These are phyloP conservation scores for Macropus fuliginosus DNA, from an alignment of 2,797 vertebrate species.

Conservation along the genomic window DNA sequence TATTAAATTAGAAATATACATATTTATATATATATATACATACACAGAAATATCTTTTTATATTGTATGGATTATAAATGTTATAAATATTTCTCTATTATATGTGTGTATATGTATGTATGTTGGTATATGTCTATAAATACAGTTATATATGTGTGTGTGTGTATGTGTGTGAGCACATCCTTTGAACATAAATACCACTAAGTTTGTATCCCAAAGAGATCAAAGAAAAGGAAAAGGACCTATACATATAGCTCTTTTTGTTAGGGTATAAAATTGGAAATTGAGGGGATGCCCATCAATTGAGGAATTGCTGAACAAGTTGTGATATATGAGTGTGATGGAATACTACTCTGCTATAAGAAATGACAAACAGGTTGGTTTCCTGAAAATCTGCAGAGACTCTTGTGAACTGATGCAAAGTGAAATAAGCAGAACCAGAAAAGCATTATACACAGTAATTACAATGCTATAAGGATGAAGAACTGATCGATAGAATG, in stretches of 20 bases:
- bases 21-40: neutral
- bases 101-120: no score
- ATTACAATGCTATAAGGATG: neutral
- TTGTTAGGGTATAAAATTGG: neutral
- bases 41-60: neutral
- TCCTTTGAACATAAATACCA: neutral
- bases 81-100: neutral
- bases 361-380: no score
- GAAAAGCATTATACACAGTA: neutral
- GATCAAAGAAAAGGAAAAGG: neutral
- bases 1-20: neutral
- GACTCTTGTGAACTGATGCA: neutral
- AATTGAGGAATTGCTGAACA: neutral
- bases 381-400: neutral
- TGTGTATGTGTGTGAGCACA: no score
- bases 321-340: neutral
- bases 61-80: neutral
- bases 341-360: neutral
- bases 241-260: neutral
- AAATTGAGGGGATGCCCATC: neutral
- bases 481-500: neutral
- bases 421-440: neutral
- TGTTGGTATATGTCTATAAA: no score
- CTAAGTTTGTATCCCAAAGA: neutral
- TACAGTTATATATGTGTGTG: no score